phyloP scores from a whole-genome alignment of 2,888 invertebrate species.

The Seira musarum region DNA sequence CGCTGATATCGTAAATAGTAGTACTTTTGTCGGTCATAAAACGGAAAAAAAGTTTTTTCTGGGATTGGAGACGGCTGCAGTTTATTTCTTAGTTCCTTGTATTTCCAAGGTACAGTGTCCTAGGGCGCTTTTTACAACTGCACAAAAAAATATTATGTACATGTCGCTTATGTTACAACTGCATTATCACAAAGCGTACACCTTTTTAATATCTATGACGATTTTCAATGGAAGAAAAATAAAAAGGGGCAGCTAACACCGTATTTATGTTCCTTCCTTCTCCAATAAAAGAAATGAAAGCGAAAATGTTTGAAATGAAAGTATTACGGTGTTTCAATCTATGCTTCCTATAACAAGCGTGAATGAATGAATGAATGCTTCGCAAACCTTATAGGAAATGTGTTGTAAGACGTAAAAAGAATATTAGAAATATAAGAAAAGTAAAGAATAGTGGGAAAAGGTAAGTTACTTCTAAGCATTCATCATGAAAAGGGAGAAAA shows the following conservation, averaged over 20 bases:
- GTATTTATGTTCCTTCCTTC: slow-evolving; percentile 15
- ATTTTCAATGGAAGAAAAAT: slow-evolving; percentile 12
- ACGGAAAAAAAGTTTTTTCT: slow-evolving; percentile 1
- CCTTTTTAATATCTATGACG: slow-evolving; percentile 16
- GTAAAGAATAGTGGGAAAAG: slow-evolving; percentile 20
- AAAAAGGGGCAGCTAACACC: not conserved
- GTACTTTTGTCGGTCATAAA: not conserved
- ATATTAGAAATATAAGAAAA: slow-evolving; percentile 38
- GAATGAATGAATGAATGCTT: slow-evolving; percentile 57
- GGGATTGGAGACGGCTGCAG: slow-evolving; percentile 41
- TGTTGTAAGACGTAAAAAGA: slow-evolving; percentile 37
- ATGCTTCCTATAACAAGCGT: slow-evolving; percentile 51
- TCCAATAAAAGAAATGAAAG: slow-evolving; percentile 32
- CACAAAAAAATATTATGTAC: not conserved
- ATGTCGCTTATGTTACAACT: no score
- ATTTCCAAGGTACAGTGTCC: slow-evolving; percentile 16
- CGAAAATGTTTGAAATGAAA: slow-evolving; percentile 52
- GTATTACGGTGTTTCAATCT: slow-evolving; percentile 34
- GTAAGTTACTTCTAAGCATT: slow-evolving; percentile 54
- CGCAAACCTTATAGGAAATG: slow-evolving; percentile 33
- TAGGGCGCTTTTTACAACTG: slow-evolving; percentile 33
- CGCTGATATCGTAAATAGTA: not conserved
- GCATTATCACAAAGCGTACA: no score
- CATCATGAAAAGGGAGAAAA: slow-evolving; percentile 39
- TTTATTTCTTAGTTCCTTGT: slow-evolving; percentile 35